These are phyloP conservation scores for Ceyx erithaca DNA, from an alignment of 2,797 vertebrate species.

Conservation along the genomic window DNA sequence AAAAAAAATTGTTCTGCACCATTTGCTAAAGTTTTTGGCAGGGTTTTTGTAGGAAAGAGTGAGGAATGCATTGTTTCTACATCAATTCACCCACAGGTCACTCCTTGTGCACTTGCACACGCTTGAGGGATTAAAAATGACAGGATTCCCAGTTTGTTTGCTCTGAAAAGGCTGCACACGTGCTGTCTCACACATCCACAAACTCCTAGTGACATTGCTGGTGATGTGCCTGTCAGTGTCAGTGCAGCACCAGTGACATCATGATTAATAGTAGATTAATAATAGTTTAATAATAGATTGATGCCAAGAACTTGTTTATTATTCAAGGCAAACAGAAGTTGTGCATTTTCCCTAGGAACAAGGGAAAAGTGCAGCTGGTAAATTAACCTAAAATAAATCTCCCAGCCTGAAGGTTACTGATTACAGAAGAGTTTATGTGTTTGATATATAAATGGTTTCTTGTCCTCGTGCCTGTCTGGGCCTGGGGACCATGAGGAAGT, in stretches of 20 bases:
- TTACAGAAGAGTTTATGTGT: not conserved
- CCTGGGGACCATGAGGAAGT: not conserved
- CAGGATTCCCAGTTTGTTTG: not conserved
- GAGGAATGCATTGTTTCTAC: conserved; percentile 28
- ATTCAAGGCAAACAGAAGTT: not conserved
- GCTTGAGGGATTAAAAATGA: not conserved
- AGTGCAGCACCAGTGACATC: not conserved
- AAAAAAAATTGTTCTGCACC: conserved; percentile 58
- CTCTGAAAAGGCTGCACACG: not conserved
- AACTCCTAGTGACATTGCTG: not conserved
- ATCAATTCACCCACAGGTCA: not conserved
- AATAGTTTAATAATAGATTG: no score
- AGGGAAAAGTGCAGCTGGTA: not conserved
- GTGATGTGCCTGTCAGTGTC: not conserved
- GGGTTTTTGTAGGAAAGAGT: conserved; percentile 25
- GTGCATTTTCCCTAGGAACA: not conserved
- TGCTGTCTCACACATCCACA: not conserved
- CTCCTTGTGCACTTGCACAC: not conserved
- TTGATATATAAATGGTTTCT: not conserved
- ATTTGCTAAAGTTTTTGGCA: conserved; percentile 60
- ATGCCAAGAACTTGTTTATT: no score
- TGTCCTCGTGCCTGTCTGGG: not conserved
- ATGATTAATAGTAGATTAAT: not conserved
- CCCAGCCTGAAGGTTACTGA: not conserved
- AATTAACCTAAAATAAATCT: not conserved